phyloP scores from a whole-genome alignment of 1,140 invertebrate genomes.

The Temnothorax curvispinosus region DNA sequence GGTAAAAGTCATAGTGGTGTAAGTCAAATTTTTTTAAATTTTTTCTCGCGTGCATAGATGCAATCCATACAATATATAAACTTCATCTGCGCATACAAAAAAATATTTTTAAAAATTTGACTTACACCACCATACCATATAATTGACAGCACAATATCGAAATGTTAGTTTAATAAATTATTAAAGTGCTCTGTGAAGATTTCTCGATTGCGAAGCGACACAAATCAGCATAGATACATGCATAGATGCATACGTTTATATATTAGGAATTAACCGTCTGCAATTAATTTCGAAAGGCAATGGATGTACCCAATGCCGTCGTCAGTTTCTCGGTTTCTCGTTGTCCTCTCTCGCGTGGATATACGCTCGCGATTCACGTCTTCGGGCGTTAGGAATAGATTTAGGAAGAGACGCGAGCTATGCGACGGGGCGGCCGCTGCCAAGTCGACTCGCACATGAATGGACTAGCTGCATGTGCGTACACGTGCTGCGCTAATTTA shows the following conservation, averaged over 20 bases:
- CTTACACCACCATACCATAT: too few species aligned
- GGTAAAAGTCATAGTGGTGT: too few species aligned
- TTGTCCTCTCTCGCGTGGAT: constrained; percentile 38
- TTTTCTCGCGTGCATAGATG: too few species aligned
- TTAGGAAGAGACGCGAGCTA: constrained; percentile 81
- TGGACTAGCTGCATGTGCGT: constrained; percentile 80
- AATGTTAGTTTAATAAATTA: constrained; percentile 1
- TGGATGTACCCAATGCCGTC: constrained; percentile 24
- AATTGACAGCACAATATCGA: neutral
- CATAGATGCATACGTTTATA: neutral
- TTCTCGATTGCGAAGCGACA: neutral
- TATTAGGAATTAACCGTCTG: neutral
- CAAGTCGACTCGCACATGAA: constrained; percentile 82
- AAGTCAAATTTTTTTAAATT: too few species aligned
- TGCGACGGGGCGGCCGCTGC: constrained; percentile 76
- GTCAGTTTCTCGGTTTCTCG: constrained; percentile 33
- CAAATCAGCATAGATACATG: neutral
- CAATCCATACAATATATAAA: too few species aligned
- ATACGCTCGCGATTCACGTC: constrained; percentile 19
- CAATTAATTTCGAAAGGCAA: neutral
- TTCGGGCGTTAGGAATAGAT: constrained; percentile 79
- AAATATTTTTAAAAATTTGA: too few species aligned
- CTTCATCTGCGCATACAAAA: too few species aligned
- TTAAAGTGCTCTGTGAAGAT: neutral
- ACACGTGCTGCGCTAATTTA: constrained; percentile 84